These are phyloP conservation scores for Conomelus anceps DNA, from an alignment of 2,888 invertebrate species.

Conservation along the genomic window DNA sequence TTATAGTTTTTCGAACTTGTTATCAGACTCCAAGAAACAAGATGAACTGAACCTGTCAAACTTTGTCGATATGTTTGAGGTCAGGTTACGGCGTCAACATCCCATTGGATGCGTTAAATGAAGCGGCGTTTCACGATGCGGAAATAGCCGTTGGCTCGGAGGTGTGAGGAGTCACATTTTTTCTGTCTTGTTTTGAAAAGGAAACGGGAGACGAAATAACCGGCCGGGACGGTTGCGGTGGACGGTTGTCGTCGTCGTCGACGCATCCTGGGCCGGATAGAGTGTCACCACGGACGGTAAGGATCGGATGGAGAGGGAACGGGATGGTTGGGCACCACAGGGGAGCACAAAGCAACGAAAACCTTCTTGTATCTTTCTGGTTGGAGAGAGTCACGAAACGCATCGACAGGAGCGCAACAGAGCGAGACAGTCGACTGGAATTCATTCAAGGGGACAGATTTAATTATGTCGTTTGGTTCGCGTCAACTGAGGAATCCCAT, in stretches of 20 bases:
- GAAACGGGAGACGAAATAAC: not conserved
- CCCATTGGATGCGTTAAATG: too few species aligned
- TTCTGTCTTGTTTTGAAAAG: not conserved
- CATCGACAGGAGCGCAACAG: not conserved
- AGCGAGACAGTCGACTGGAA: slow-evolving; percentile 1
- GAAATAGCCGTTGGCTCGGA: not conserved
- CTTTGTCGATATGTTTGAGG: not conserved
- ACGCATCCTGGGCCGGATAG: not conserved
- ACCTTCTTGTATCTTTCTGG: not conserved
- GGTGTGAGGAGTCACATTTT: not conserved
- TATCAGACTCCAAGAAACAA: not conserved
- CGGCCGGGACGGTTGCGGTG: not conserved
- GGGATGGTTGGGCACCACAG: not conserved
- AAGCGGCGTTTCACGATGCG: not conserved
- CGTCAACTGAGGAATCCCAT: slow-evolving; percentile 6
- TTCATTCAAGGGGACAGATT: slow-evolving; percentile 12
- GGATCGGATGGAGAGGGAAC: not conserved
- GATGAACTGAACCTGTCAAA: not conserved
- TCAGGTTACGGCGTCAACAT: not conserved
- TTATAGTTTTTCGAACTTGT: too few species aligned
- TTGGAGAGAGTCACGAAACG: not conserved
- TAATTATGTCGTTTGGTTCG: slow-evolving; percentile 9
- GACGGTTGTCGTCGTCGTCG: not conserved
- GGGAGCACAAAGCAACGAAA: not conserved
- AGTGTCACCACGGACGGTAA: not conserved